Base-by-base conservation (phyloP, 2,797 vertebrate species). In the Huso huso region DNA sequence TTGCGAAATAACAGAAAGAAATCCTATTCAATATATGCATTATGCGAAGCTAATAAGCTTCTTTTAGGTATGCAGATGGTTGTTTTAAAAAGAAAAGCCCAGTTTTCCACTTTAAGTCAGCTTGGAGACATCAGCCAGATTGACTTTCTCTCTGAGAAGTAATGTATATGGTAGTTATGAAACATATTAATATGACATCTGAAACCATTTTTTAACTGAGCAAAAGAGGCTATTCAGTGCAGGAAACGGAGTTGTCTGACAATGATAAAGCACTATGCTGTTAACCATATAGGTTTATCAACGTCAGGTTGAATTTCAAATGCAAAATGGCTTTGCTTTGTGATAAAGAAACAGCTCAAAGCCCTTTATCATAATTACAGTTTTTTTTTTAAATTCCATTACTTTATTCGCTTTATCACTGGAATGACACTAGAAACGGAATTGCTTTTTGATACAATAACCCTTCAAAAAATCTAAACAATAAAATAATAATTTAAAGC, bases 301-400 rank as follows among this genome's bases (percentile, higher is more conserved):
- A 85, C 87, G 87, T 85, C 87, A 83, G 75, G 76, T 79, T 80
- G 61, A 72, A 84, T 85, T 83, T 79, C 84, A 83, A 79, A 84
- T 86, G 86, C 83, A 84, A 86, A 84, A 85, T 84, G 83, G 82
- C 86, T 83, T 79, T 77, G 85, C 81, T 65, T 81, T 63, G 79
- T 53, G 88, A 90, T 90, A 90, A 90, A 85, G 83, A 85, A 84
- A 87, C 87, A 88, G 83, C 87, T 85, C 77, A 86, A 83, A 89
- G 84, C 80, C 81, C 85, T 90, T 90, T 90, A 90, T 90, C 89
- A 90, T 90, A 90, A 90, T 90, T 90, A 89, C 84, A 86, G 88
- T 88, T 90, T 87, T 84, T 84, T 83, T 86, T 89, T 87, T 83
- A 81, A 82, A 79, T 87, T 88, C 83, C 78, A 88, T 88, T 90